phyloP scores from a whole-genome alignment of 2,797 vertebrate genomes.

The Psittacula echo region DNA sequence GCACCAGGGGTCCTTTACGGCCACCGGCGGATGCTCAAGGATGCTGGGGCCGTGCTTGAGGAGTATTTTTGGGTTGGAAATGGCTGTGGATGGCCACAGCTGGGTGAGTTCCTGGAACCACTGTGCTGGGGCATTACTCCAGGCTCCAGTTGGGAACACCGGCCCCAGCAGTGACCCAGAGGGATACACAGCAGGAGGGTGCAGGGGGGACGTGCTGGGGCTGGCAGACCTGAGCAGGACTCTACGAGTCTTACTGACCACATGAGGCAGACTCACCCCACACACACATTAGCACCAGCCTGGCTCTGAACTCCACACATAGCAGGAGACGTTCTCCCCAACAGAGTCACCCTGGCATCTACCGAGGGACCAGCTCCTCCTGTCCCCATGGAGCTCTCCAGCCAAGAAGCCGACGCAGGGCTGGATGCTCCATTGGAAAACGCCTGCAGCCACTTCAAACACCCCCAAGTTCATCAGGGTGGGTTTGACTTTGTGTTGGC shows the following conservation, averaged over 20 bases:
- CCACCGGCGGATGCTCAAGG: not conserved
- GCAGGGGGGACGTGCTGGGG: not conserved
- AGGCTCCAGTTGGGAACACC: fast-evolving
- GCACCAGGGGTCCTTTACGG: not conserved
- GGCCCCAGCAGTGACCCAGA: fast-evolving
- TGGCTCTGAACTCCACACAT: not conserved
- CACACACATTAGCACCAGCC: fast-evolving
- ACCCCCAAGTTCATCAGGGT: not conserved
- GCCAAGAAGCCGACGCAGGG: not conserved
- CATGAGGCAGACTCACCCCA: not conserved
- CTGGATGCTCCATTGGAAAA: not conserved
- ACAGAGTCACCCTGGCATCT: not conserved
- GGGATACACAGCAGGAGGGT: not conserved
- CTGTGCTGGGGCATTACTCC: not conserved
- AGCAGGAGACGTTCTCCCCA: not conserved
- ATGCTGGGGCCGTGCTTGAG: not conserved
- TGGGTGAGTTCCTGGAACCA: fast-evolving
- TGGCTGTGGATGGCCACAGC: fast-evolving
- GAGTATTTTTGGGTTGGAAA: not conserved
- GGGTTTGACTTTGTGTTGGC: not conserved
- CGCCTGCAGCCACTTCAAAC: constrained; percentile 42
- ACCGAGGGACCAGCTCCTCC: fast-evolving
- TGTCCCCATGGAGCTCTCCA: not conserved
- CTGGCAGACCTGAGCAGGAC: no score
- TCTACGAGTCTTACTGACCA: no score